Conservation (phyloP, 1,140 invertebrate genomes). For the Maconellicoccus hirsutus region DNA sequence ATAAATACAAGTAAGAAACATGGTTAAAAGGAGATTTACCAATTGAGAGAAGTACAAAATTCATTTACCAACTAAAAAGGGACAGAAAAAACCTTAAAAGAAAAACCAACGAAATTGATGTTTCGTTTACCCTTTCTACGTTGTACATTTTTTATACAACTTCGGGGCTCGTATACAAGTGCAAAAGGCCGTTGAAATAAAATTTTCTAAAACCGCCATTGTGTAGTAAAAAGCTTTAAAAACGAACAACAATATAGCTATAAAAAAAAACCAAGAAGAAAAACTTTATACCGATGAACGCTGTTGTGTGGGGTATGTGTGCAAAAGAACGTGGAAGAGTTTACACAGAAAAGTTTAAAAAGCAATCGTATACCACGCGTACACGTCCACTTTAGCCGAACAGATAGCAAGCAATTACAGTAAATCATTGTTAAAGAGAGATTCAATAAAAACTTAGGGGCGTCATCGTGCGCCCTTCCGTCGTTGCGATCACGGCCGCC, state of each 20-base stretch:
- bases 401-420: conserved; percentile 21
- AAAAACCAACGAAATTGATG: neutral
- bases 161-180: neutral
- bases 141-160: too few species aligned
- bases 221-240: conserved; percentile 4
- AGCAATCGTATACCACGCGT: conserved; percentile 7
- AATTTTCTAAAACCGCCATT: conserved; percentile 9
- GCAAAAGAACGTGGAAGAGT: conserved; percentile 7
- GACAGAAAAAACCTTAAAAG: neutral
- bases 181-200: neutral
- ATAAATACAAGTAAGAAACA: too few species aligned
- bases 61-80: neutral
- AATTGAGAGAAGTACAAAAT: neutral
- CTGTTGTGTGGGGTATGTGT: neutral
- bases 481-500: neutral
- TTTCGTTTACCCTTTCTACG: neutral
- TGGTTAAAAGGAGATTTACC: neutral
- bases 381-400: conserved; percentile 16
- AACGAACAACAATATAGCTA: conserved; percentile 4
- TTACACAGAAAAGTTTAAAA: conserved; percentile 5
- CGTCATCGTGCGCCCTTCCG: neutral
- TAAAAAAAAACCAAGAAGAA: neutral
- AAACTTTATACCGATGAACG: neutral
- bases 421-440: conserved; percentile 21
- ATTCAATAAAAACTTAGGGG: conserved; percentile 17